These are phyloP conservation scores for Alauda arvensis DNA, from an alignment of 2,797 vertebrate genomes.

Conservation along the genomic window DNA sequence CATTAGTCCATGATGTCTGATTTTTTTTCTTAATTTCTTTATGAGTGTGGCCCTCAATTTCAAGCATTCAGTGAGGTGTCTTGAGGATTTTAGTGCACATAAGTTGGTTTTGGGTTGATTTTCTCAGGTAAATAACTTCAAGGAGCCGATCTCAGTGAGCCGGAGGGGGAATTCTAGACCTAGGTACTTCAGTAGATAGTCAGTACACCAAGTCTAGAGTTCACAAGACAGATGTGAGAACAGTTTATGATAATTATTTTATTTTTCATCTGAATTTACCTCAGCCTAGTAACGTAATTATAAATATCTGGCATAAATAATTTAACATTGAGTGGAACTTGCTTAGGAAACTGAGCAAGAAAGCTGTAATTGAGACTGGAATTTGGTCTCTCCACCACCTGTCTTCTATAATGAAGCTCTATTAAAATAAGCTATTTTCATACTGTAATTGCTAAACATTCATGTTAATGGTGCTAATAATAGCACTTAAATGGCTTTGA, in stretches of 20 bases:
- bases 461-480: not conserved
- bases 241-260: not conserved
- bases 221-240: not conserved
- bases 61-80: not conserved
- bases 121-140: not conserved
- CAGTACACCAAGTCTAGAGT: not conserved
- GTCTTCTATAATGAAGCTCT: not conserved
- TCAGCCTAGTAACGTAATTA: not conserved
- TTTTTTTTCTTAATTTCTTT: not conserved
- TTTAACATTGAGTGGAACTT: not conserved
- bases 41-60: not conserved
- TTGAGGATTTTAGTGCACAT: not conserved
- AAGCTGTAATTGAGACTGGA: not conserved
- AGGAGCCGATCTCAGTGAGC: not conserved
- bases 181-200: not conserved
- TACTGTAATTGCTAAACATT: not conserved
- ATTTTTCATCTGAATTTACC: not conserved
- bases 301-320: not conserved
- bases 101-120: not conserved
- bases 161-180: not conserved
- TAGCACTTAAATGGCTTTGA: not conserved
- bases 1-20: not conserved
- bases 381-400: not conserved
- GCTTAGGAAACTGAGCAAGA: not conserved
- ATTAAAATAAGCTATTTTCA: not conserved